A percentile compares a stretch with the other conserved stretches of the same genome.
Evolutionary conservation across 2,113 vertebrate genomes (phyloP).

Genomic region (Brevimyrus niger): DNA sequence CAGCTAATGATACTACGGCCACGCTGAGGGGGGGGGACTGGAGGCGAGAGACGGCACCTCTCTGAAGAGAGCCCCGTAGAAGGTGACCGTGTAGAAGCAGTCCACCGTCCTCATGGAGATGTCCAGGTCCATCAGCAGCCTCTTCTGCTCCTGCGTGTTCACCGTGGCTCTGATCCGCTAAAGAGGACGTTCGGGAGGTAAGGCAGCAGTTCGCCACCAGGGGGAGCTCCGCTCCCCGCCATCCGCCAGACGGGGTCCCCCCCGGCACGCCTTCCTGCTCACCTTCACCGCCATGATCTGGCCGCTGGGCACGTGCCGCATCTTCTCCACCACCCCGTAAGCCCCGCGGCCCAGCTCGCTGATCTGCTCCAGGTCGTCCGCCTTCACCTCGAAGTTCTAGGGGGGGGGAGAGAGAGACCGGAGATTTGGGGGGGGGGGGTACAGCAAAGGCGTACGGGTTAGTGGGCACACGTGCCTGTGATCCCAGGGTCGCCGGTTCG

Average conservation of each 20-base stretch:
- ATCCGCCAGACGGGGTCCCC: not conserved
- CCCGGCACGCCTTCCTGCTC: conserved; percentile 13
- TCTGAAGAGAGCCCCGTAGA: conserved; percentile 88
- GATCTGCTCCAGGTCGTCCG: conserved; percentile 73
- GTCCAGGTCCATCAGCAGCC: conserved; percentile 90
- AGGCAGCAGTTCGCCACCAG: not conserved
- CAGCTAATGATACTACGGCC: not conserved
- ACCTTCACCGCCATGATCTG: conserved; percentile 82
- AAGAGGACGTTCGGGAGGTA: not conserved
- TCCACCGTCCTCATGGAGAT: conserved; percentile 96
- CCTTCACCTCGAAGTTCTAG: conserved; percentile 97
- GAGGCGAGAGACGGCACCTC: conserved; percentile 64
- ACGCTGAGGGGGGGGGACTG: too few species aligned
- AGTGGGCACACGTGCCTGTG: not conserved
- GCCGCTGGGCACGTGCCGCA: conserved; percentile 69
- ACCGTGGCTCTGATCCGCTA: conserved; percentile 89
- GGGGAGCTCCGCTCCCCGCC: not conserved
- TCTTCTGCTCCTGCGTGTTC: conserved; percentile 94
- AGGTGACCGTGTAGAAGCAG: conserved; percentile 89
- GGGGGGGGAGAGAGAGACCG: not conserved
- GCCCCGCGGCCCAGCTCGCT: conserved; percentile 70
- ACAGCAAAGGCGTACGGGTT: not conserved
- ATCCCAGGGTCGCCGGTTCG: not conserved
- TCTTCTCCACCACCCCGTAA: conserved; percentile 76
- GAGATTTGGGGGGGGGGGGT: not conserved